Percentiles rank a stretch among this genome's conserved stretches.
phyloP scores from a whole-genome alignment of 37 sponge, comb jelly and placozoan species.

The Lycopodina hypogea region DNA sequence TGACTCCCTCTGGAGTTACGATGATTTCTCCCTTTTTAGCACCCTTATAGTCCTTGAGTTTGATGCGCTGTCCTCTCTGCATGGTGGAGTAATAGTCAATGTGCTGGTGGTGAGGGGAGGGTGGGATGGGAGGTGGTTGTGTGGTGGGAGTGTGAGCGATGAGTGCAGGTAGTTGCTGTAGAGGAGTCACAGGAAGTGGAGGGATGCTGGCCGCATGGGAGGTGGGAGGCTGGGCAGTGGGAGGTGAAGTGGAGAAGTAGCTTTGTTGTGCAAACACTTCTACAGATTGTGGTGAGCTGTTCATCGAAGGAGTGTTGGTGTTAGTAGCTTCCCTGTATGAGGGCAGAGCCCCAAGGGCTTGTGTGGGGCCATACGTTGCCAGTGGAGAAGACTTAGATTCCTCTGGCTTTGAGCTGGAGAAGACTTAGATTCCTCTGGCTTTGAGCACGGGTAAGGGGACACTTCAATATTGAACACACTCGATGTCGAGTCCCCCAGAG shows the following conservation, averaged over 20 bases:
- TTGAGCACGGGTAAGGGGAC: slow-evolving; percentile 1
- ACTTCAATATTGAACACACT: slow-evolving; percentile 18
- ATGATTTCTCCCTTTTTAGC: slow-evolving; percentile 71
- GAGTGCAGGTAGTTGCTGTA: not conserved
- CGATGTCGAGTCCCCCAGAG: not conserved
- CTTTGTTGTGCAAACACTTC: slow-evolving; percentile 23
- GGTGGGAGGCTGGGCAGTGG: slow-evolving; percentile 2
- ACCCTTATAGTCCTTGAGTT: slow-evolving; percentile 61
- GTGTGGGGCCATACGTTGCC: slow-evolving; percentile 58
- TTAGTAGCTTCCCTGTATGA: slow-evolving; percentile 38
- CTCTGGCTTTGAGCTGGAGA: slow-evolving; percentile 5
- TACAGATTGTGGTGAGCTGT: slow-evolving; percentile 11
- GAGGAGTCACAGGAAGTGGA: slow-evolving; percentile 16
- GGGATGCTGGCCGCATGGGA: slow-evolving; percentile 11
- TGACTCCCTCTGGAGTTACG: slow-evolving; percentile 59
- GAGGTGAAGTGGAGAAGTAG: slow-evolving; percentile 19
- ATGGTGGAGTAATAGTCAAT: slow-evolving; percentile 30
- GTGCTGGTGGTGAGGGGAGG: slow-evolving; percentile 14
- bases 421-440: slow-evolving; percentile 16
- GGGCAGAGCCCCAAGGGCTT: slow-evolving; percentile 54
- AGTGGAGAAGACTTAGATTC: slow-evolving; percentile 19
- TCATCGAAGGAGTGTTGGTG: not conserved
- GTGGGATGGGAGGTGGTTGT: not conserved
- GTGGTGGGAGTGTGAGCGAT: not conserved
- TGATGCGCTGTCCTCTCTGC: slow-evolving; percentile 43